A percentile compares a stretch with the other conserved stretches of the same genome.
Evolutionary conservation across 1,140 invertebrate genomes (phyloP).

Genomic region (Trissolcus basalis): DNA sequence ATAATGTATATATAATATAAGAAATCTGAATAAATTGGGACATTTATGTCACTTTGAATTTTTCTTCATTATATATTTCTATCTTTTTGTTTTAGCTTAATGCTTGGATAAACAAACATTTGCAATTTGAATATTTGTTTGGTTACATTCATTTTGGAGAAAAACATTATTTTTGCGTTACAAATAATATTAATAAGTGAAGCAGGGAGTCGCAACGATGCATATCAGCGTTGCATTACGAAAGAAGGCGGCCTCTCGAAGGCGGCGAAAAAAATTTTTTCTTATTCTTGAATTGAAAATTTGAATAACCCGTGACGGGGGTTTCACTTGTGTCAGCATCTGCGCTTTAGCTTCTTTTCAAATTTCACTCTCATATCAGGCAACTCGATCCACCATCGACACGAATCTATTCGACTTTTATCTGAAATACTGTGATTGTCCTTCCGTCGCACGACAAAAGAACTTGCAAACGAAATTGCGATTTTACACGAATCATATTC

Average conservation of each 20-base stretch:
- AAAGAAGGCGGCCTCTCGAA: constrained; percentile 60
- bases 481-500: constrained; percentile 54
- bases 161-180: too few relatives aligned
- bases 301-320: constrained; percentile 58
- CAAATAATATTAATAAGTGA: constrained; percentile 65
- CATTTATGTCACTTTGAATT: too few relatives aligned
- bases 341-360: constrained; percentile 46
- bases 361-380: constrained; percentile 52
- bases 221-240: constrained; percentile 73
- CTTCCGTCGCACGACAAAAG: constrained; percentile 45
- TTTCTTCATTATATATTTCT: too few relatives aligned
- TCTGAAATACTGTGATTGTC: constrained; percentile 52
- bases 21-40: too few relatives aligned
- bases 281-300: constrained; percentile 60
- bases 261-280: constrained; percentile 42
- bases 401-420: constrained; percentile 55
- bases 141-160: too few relatives aligned
- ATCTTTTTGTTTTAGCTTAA: too few relatives aligned
- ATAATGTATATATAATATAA: too few relatives aligned
- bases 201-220: constrained; percentile 73
- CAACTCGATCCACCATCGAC: constrained; percentile 43
- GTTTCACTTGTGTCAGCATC: constrained; percentile 60
- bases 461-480: constrained; percentile 48
- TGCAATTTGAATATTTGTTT: too few relatives aligned
- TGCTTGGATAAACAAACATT: too few relatives aligned